Evolutionary conservation across 1,140 invertebrate genomes (phyloP).

Genomic region (Drosophila nasuta): DNA sequence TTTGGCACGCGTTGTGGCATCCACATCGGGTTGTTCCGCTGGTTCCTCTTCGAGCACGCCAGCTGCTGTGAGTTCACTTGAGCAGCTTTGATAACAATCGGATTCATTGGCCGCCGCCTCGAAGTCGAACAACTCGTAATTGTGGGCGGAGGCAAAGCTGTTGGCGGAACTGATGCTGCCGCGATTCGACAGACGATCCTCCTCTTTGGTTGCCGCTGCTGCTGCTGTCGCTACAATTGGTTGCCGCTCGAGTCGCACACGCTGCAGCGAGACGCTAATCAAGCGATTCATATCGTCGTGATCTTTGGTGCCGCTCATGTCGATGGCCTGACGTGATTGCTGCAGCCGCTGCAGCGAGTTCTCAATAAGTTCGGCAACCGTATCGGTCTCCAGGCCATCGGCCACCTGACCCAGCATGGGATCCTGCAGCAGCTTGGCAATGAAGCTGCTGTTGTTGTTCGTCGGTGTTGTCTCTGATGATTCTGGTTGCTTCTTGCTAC

Average conservation of each 20-base stretch:
- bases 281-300: conserved; percentile 87
- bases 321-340: conserved; percentile 86
- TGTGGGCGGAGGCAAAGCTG: conserved; percentile 85
- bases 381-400: conserved; percentile 86
- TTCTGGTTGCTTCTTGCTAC: conserved; percentile 53
- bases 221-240: background rate
- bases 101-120: conserved; percentile 84
- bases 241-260: conserved; percentile 85
- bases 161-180: conserved; percentile 86
- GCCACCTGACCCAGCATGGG: conserved; percentile 87
- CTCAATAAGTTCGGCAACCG: conserved; percentile 87
- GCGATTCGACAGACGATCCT: conserved; percentile 81
- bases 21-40: conserved; percentile 54
- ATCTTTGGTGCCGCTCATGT: conserved; percentile 86
- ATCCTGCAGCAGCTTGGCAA: conserved; percentile 87
- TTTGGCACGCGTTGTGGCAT: conserved; percentile 87
- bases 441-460: conserved; percentile 71
- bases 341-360: conserved; percentile 88
- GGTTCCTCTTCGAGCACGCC: conserved; percentile 76
- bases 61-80: conserved; percentile 87
- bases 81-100: conserved; percentile 89
- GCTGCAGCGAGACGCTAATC: conserved; percentile 86
- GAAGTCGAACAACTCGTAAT: conserved; percentile 86
- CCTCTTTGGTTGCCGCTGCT: conserved; percentile 68
- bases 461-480: conserved; percentile 12